A percentile compares a stretch with the other conserved stretches of the same genome.
Evolutionary conservation across 1,140 invertebrate genomes (phyloP).

Genomic region (Halictus rubicundus): DNA sequence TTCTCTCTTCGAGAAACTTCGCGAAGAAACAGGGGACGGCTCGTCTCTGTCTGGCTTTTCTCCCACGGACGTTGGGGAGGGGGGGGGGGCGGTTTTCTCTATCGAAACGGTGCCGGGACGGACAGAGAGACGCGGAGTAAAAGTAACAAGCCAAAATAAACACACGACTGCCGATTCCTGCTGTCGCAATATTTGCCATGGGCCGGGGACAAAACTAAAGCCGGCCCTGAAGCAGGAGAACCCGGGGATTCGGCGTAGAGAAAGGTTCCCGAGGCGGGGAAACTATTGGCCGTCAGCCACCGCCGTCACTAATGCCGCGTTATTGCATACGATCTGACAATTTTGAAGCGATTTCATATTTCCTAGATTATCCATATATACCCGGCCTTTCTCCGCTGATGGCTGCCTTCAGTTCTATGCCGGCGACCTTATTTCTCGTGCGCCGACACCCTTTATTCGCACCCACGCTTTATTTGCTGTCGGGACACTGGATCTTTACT

Average conservation of each 20-base stretch:
- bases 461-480: too few relatives aligned
- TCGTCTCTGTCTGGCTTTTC: conserved; percentile 18
- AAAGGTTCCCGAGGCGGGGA: fast-evolving
- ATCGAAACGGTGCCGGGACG: not conserved
- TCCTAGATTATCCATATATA: conserved; percentile 39
- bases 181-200: conserved; percentile 49
- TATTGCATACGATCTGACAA: conserved; percentile 69
- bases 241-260: too few relatives aligned
- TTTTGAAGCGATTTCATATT: conserved; percentile 68
- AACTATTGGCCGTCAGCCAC: conserved; percentile 18
- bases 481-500: too few relatives aligned
- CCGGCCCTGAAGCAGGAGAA: not conserved
- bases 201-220: conserved; percentile 44
- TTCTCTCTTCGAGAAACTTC: too few relatives aligned
- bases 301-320: conserved; percentile 59
- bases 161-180: conserved; percentile 52
- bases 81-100: not conserved
- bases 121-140: conserved; percentile 40
- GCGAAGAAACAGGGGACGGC: not conserved
- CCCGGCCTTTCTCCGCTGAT: too few relatives aligned
- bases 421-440: conserved; percentile 17
- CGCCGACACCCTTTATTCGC: too few relatives aligned
- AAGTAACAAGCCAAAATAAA: conserved; percentile 58
- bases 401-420: not conserved
- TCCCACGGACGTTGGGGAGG: not conserved